These are phyloP conservation scores for Mixornis gularis DNA, from an alignment of 2,113 vertebrate species.

Conservation along the genomic window DNA sequence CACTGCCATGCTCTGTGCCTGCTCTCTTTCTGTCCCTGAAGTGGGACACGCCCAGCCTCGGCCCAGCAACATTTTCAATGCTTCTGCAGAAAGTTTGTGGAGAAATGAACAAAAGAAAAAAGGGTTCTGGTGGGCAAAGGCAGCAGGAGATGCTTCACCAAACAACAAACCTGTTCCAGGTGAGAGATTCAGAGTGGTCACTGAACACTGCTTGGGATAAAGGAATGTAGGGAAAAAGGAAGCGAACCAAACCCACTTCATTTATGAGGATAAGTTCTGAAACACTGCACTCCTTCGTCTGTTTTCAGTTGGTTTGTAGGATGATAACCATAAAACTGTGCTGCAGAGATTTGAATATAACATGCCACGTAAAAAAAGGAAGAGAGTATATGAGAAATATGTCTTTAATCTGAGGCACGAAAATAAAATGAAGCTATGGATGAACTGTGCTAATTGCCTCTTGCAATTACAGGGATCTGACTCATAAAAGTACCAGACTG, in stretches of 20 bases:
- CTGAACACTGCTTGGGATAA: background rate
- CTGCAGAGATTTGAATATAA: background rate
- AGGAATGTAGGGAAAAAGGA: background rate
- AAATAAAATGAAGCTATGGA: background rate
- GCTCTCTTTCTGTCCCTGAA: no score
- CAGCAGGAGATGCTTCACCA: background rate
- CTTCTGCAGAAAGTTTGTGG: background rate
- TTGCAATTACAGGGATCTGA: background rate
- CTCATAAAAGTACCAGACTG: conserved; percentile 35
- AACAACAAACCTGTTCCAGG: background rate
- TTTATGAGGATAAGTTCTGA: background rate
- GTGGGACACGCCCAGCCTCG: no score
- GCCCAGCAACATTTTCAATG: no score
- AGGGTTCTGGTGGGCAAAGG: background rate
- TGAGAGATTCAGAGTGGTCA: background rate
- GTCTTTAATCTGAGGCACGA: background rate
- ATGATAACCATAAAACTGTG: background rate
- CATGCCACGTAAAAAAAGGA: background rate
- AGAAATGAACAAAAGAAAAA: background rate
- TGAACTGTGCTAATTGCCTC: conserved; percentile 36
- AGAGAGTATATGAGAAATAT: background rate
- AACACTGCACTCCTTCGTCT: background rate
- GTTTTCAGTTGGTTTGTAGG: background rate
- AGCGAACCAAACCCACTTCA: background rate
- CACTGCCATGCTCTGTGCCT: no score